phyloP scores from a whole-genome alignment of 2,113 vertebrate species.

The Daphoenositta chrysoptera region DNA sequence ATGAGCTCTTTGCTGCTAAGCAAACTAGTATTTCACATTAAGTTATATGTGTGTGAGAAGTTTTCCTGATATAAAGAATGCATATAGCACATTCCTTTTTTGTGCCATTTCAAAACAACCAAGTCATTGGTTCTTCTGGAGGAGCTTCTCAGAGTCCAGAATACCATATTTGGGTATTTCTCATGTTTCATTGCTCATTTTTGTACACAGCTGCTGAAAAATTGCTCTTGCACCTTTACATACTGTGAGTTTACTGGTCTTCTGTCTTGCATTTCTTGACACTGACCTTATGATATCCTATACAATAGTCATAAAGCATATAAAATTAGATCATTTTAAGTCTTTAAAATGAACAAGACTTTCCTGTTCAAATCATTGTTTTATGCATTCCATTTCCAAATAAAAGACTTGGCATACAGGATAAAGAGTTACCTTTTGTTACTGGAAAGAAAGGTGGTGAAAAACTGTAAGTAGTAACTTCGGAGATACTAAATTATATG shows the following conservation, averaged over 20 bases:
- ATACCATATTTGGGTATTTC: not conserved
- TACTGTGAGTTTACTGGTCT: not conserved
- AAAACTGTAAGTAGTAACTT: not conserved
- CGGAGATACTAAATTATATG: not conserved
- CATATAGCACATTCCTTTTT: not conserved
- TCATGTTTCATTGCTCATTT: not conserved
- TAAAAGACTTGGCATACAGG: not conserved
- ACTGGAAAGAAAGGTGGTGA: not conserved
- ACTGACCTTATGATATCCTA: not conserved
- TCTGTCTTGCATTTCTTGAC: not conserved
- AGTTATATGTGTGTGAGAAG: not conserved
- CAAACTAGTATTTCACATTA: not conserved
- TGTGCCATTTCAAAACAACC: constrained; percentile 5
- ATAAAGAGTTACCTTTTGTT: not conserved
- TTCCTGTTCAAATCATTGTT: constrained; percentile 14
- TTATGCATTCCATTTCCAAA: constrained; percentile 42
- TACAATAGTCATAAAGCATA: not conserved
- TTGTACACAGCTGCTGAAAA: not conserved
- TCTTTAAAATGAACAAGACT: not conserved
- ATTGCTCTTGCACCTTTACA: not conserved
- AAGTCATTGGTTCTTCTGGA: not conserved
- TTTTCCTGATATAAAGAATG: not conserved
- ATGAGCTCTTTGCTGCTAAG: not conserved
- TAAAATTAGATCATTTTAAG: not conserved
- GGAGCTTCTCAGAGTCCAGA: not conserved